Evolutionary conservation across 2,888 invertebrate species (phyloP), one percentile per base, ranked within the genome.

Genomic region (Drosophila birchii): DNA sequence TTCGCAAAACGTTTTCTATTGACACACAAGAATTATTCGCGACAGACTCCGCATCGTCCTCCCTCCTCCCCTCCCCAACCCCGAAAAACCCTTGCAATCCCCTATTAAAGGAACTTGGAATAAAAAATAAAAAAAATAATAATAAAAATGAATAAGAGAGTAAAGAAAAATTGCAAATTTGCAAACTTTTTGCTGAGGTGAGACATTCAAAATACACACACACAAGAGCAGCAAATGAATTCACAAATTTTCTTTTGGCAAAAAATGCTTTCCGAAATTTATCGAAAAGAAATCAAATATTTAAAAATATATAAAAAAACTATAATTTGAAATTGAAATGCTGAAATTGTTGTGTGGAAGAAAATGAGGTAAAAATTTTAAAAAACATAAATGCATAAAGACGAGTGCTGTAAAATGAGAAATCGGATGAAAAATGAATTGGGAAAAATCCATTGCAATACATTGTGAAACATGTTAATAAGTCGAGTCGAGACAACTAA

Each of bases 391-490:
- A 57, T 77, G 81, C 81, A 86, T 77, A 75, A 53, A 53, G 51
- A 76, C 66, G 74, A 88, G 79, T 86, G 84, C 81, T 79, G 61
- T 67, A 72, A 76, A 70, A 67, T 70, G 77, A 80, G 68, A 86
- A 47, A 57, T 69, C 44, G 34, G 69, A 80, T 77, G 72, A 86
- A 23, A 49, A 85, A 81, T 90, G 85, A 89, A 86, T 83, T 88
- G 88, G 89, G 90, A 92, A 91, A 69, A 91, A 69, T 75, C 62
- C 74, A 86, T 84, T 81, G 84, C 86, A 86, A 92, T 92, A 86
- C 93, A 93, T 93, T 93, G 93, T 92, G 92, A 93, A 93, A 92
- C 93, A 93, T 93, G 93, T 91, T 81, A 79, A 81, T 87, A 85
- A 88, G 86, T 86, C 83, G 69, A 80, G 67, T 58, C 79, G 71